Evolutionary conservation across 2,888 invertebrate species (phyloP), one percentile per base, ranked within the genome.

Genomic region (Microplitis deprimator): DNA sequence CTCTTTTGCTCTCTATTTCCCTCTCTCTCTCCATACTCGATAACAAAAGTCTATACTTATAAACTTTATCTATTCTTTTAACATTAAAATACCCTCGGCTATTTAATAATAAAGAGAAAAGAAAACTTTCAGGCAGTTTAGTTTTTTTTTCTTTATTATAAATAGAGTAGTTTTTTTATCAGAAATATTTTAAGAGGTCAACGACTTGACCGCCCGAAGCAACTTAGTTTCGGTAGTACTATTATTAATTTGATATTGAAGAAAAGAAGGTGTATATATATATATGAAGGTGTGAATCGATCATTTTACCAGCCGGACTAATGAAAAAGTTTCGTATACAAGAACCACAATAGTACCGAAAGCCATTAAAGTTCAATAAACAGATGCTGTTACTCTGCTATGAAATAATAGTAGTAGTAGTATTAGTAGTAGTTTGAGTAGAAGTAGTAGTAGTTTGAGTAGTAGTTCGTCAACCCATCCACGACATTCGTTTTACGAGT

Each of bases 301-400:
- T 50, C 50, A 50, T 50, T 50, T 65, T 74, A 59, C 50, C 50
- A 13, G 50, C 13, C 13, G 50, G 50, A 50, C 50, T 50, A 50
- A 50, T 50, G 50, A 67, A 73, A 73, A 73, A 73, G 67, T 73
- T 73, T 73, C 59, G 73, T 67, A 73, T 13, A 50, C 67, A 67
- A 67, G 73, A 59, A 64, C 65, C 73, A 67, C 67, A 67, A 59
- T 65, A 59, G 59, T 73, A 50, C 73, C 67, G 59, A 73, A 73
- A 73, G 73, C 67, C 73, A 73, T 73, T 73, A 73, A 73, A 73
- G 65, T 73, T 50, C 50, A 50, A 50, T 50, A 16, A 64, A 64
- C 73, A 73, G 73, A 73, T 67, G 73, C 67, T 73, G 73, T 50
- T 50, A 50, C 50, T 50, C 50, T 3, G 50, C 50, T 50, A 13